These are phyloP conservation scores for Idaea aversata DNA, from an alignment of 2,888 invertebrate genomes.

Conservation along the genomic window DNA sequence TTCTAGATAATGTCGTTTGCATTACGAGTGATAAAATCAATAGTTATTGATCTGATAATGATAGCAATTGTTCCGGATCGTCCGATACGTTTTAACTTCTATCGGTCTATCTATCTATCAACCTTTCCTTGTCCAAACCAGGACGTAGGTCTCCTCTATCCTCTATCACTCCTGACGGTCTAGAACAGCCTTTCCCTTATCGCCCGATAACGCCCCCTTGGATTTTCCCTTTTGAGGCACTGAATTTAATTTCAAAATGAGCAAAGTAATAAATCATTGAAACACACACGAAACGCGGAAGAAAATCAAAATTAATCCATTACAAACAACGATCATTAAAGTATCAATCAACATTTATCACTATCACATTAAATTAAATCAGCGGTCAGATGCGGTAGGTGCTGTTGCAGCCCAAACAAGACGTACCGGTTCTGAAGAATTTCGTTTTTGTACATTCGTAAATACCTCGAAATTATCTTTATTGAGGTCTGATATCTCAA, in stretches of 20 bases:
- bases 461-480: neutral
- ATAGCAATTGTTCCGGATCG: neutral
- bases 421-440: neutral
- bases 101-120: no score
- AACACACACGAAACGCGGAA: neutral
- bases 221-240: no score
- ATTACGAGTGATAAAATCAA: neutral
- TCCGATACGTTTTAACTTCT: no score
- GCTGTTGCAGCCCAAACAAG: neutral
- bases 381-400: neutral
- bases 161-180: no score
- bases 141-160: no score
- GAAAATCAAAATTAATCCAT: neutral
- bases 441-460: neutral
- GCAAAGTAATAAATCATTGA: neutral
- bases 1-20: neutral
- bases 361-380: neutral
- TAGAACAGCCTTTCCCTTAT: no score
- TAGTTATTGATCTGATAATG: neutral
- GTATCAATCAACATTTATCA: neutral
- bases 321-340: neutral
- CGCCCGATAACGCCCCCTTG: no score
- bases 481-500: neutral
- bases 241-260: neutral
- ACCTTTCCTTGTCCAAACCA: no score